Conservation (phyloP, 2,113 vertebrate genomes). For the Nestor notabilis region DNA sequence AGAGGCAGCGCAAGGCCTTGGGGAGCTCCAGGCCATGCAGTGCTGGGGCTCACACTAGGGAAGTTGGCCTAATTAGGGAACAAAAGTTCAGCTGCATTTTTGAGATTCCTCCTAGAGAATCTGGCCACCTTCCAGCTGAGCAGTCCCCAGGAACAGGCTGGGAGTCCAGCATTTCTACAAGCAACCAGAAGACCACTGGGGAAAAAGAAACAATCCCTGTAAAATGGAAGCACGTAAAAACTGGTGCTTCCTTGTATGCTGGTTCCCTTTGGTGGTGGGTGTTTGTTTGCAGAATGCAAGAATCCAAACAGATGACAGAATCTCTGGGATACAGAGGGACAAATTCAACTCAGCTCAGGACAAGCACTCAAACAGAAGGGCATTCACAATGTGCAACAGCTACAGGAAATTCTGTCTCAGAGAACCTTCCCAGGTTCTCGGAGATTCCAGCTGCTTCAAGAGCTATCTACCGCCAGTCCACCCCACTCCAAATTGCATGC, state of each 20-base stretch:
- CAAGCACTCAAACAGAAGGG: neutral
- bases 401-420: neutral
- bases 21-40: constrained; percentile 57
- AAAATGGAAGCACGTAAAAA: neutral
- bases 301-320: neutral
- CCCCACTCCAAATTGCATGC: neutral
- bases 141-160: constrained; percentile 70
- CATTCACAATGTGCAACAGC: neutral
- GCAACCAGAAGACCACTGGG: constrained; percentile 26
- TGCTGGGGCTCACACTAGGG: constrained; percentile 70
- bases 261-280: neutral
- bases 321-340: neutral
- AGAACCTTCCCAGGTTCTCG: neutral
- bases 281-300: neutral
- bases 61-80: constrained; percentile 97
- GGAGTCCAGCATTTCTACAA: constrained; percentile 51
- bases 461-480: neutral
- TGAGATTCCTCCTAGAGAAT: constrained; percentile 81
- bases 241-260: neutral
- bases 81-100: constrained; percentile 87
- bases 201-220: neutral
- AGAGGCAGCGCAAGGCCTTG: constrained; percentile 51
- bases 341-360: neutral
- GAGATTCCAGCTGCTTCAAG: neutral
- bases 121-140: constrained; percentile 78